These are phyloP conservation scores for Eclectus roratus DNA, from an alignment of 2,113 vertebrate genomes.

Conservation along the genomic window DNA sequence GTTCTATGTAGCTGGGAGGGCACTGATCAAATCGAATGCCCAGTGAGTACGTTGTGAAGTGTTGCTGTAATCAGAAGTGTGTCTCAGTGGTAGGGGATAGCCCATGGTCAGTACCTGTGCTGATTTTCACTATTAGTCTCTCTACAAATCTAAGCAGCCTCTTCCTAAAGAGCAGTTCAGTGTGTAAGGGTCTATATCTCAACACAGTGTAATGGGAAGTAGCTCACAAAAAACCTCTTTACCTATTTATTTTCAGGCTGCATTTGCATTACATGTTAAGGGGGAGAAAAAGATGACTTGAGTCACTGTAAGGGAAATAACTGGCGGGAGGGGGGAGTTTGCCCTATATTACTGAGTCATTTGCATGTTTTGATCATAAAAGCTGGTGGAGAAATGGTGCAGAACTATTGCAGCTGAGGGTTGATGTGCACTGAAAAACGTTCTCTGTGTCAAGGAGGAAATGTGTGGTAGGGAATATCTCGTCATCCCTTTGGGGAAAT, in stretches of 20 bases:
- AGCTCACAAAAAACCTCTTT: background rate
- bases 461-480: background rate
- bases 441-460: background rate
- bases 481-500: background rate
- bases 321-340: background rate
- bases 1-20: background rate
- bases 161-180: background rate
- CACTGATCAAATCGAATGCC: background rate
- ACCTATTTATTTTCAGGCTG: background rate
- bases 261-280: background rate
- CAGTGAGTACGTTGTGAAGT: too few species aligned
- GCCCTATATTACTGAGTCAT: background rate
- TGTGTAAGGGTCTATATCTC: background rate
- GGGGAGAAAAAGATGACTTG: background rate
- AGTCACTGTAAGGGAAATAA: background rate
- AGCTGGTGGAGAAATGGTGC: background rate
- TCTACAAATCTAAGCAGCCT: background rate
- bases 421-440: background rate
- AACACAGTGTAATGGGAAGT: background rate
- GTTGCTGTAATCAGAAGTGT: background rate
- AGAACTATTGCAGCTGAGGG: constrained; percentile 8
- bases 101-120: background rate
- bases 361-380: constrained; percentile 25
- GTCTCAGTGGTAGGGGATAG: background rate
- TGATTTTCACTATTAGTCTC: background rate